These are phyloP conservation scores for Athetis lepigone DNA, from an alignment of 2,888 invertebrate genomes.

Conservation along the genomic window DNA sequence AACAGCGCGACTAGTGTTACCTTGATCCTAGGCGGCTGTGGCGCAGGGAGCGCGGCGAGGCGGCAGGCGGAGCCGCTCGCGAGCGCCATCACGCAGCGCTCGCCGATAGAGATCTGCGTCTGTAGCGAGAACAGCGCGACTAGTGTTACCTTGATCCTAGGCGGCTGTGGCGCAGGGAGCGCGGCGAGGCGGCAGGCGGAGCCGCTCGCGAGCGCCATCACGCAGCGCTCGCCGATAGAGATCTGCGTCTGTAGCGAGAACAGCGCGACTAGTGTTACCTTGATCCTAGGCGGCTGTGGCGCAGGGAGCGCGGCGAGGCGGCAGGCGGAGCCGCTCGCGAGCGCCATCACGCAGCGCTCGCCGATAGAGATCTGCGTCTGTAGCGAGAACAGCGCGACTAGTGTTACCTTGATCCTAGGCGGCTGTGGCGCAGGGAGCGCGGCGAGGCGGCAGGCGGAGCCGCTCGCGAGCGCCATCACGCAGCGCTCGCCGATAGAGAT, in stretches of 20 bases:
- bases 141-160: no score
- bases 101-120: no score
- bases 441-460: conserved; percentile 95
- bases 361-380: conserved; percentile 95
- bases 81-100: conserved; percentile 95
- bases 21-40: conserved; percentile 82
- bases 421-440: conserved; percentile 93
- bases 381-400: conserved; percentile 96
- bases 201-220: no score
- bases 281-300: conserved; percentile 81
- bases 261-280: no score
- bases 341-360: conserved; percentile 96
- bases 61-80: conserved; percentile 97
- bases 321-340: conserved; percentile 97
- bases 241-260: no score
- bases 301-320: conserved; percentile 94
- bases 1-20: no score
- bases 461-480: conserved; percentile 96
- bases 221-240: no score
- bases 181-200: no score
- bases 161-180: no score
- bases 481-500: no score
- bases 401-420: conserved; percentile 82
- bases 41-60: conserved; percentile 94
- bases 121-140: no score